These are phyloP conservation scores for Thysanoteuthis rhombus DNA, from an alignment of 2,888 invertebrate species.

Conservation along the genomic window DNA sequence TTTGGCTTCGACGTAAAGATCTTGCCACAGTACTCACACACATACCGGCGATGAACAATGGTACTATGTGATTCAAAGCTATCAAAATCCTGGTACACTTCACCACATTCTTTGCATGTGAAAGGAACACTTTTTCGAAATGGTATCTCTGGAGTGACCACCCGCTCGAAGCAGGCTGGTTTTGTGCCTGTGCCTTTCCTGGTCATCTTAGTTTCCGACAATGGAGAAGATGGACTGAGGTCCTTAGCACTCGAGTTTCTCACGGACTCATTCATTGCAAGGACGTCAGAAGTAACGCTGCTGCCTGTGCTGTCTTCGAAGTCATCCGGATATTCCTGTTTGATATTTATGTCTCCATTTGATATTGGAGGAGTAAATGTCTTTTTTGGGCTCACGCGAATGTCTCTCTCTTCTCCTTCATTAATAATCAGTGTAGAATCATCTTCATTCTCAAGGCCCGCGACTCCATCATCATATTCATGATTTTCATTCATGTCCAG, in stretches of 20 bases:
- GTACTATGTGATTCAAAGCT: slow-evolving; percentile 60
- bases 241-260: slow-evolving; percentile 19
- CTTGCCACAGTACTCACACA: slow-evolving; percentile 64
- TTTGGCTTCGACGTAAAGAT: slow-evolving; percentile 65
- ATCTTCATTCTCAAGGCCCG: not conserved
- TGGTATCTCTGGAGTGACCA: slow-evolving; percentile 50
- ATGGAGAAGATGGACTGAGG: not conserved
- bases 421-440: slow-evolving; percentile 1
- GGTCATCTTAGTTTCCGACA: not conserved
- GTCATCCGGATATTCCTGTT: slow-evolving; percentile 28
- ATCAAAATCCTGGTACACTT: slow-evolving; percentile 51
- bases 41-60: slow-evolving; percentile 57
- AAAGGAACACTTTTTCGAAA: slow-evolving; percentile 47
- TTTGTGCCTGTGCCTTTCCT: not conserved
- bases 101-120: slow-evolving; percentile 49
- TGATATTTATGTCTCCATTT: slow-evolving; percentile 14
- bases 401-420: not conserved
- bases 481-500: not conserved
- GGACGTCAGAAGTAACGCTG: slow-evolving; percentile 12
- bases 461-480: not conserved
- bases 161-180: slow-evolving; percentile 44
- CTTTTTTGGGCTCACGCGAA: not conserved
- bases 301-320: slow-evolving; percentile 19
- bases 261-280: slow-evolving; percentile 1
- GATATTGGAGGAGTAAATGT: slow-evolving; percentile 20